Conservation (phyloP, 2,888 invertebrate genomes). For the Pegoplata infirma region DNA sequence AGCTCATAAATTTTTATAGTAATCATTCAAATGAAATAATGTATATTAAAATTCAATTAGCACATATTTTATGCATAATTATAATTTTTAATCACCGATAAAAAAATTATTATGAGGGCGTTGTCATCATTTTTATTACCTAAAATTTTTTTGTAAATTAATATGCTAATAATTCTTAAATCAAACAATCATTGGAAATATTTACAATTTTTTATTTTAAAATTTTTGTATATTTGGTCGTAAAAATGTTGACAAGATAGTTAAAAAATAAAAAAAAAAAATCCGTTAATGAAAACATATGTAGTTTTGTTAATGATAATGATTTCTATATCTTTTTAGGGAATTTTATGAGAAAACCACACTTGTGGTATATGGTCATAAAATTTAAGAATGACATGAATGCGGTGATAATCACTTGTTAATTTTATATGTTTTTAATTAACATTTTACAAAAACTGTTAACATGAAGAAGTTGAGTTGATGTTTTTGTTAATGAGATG, state of each 20-base stretch:
- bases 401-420: constrained; percentile 17
- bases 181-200: background rate
- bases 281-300: background rate
- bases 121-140: constrained; percentile 4
- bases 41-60: background rate
- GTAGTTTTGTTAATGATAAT: background rate
- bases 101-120: background rate
- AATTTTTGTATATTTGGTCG: background rate
- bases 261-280: background rate
- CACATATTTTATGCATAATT: background rate
- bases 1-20: too few species aligned
- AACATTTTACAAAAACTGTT: background rate
- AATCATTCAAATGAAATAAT: too few species aligned
- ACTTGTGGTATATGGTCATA: background rate
- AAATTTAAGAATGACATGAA: background rate
- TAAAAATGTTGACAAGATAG: constrained; percentile 5
- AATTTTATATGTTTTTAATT: constrained; percentile 31
- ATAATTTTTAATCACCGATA: background rate
- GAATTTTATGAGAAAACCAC: background rate
- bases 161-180: background rate
- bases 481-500: constrained; percentile 7
- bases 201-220: background rate
- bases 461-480: background rate
- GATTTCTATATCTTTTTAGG: constrained; percentile 9
- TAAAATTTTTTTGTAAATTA: background rate